These are phyloP conservation scores for Macropis europaea DNA, from an alignment of 2,888 invertebrate species.

Conservation along the genomic window DNA sequence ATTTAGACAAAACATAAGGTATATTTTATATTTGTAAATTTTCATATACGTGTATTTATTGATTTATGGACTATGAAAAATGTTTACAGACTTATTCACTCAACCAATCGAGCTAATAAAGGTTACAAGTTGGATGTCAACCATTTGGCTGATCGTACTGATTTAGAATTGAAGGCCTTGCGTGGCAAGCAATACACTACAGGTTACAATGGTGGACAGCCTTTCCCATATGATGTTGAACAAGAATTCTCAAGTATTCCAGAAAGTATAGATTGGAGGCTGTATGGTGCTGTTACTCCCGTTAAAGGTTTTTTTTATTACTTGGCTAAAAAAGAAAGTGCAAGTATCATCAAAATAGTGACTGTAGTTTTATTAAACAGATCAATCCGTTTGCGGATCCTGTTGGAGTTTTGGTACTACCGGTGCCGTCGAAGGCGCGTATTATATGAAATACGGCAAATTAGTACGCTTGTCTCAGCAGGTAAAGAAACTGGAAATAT, in stretches of 20 bases:
- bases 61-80: neutral
- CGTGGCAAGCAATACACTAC: constrained; percentile 85
- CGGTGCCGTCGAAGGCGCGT: constrained; percentile 95
- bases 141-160: constrained; percentile 92
- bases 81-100: constrained; percentile 86
- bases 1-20: constrained; percentile 93
- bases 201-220: constrained; percentile 87
- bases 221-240: constrained; percentile 87
- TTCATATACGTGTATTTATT: neutral
- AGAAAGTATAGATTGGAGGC: constrained; percentile 92
- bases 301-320: constrained; percentile 87
- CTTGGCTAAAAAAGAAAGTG: neutral
- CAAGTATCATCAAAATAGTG: neutral
- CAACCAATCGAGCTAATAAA: constrained; percentile 88
- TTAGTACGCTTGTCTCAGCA: constrained; percentile 94
- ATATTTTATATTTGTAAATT: constrained; percentile 53
- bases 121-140: constrained; percentile 90
- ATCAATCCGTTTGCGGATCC: constrained; percentile 98
- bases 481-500: constrained; percentile 67
- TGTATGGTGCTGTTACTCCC: constrained; percentile 95
- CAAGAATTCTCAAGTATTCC: constrained; percentile 84
- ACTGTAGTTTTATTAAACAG: constrained; percentile 80
- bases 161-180: constrained; percentile 88
- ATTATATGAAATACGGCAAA: constrained; percentile 90
- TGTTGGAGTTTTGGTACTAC: constrained; percentile 98